Percentiles rank a stretch among this genome's conserved stretches.
phyloP scores from a whole-genome alignment of 2,888 invertebrate genomes.

The Eudemis profundana region DNA sequence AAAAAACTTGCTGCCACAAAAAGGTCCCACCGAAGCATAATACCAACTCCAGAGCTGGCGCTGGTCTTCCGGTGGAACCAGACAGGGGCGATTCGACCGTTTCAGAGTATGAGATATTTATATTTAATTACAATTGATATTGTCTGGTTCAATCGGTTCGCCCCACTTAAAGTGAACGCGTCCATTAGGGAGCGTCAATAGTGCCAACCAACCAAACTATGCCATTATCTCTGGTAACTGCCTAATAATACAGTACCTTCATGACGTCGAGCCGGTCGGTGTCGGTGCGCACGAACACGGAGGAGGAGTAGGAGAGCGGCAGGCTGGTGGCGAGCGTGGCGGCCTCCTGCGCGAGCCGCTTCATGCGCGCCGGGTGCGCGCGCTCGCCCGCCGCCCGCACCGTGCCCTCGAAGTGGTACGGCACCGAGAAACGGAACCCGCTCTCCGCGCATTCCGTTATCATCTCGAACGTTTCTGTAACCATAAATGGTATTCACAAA shows the following conservation, averaged over 20 bases:
- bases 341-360: slow-evolving; percentile 97
- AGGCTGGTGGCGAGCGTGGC: slow-evolving; percentile 96
- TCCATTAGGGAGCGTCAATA: too few relatives aligned
- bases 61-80: too few relatives aligned
- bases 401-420: slow-evolving; percentile 95
- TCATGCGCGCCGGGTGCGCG: slow-evolving; percentile 94
- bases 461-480: slow-evolving; percentile 95
- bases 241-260: slow-evolving; percentile 89
- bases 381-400: slow-evolving; percentile 94
- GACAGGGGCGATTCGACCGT: too few relatives aligned
- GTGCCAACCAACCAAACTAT: too few relatives aligned
- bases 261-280: slow-evolving; percentile 97
- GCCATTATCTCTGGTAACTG: too few relatives aligned
- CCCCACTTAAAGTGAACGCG: too few relatives aligned
- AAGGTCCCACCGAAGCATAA: too few relatives aligned
- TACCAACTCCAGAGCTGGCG: too few relatives aligned
- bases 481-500: background rate
- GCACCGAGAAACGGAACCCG: slow-evolving; percentile 92
- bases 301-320: slow-evolving; percentile 96
- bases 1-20: too few relatives aligned
- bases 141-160: too few relatives aligned
- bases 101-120: too few relatives aligned
- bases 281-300: slow-evolving; percentile 97
- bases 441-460: slow-evolving; percentile 91
- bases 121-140: too few relatives aligned